Base-by-base conservation (phyloP, 2,888 invertebrate genomes). In the Calliphora vomitoria region DNA sequence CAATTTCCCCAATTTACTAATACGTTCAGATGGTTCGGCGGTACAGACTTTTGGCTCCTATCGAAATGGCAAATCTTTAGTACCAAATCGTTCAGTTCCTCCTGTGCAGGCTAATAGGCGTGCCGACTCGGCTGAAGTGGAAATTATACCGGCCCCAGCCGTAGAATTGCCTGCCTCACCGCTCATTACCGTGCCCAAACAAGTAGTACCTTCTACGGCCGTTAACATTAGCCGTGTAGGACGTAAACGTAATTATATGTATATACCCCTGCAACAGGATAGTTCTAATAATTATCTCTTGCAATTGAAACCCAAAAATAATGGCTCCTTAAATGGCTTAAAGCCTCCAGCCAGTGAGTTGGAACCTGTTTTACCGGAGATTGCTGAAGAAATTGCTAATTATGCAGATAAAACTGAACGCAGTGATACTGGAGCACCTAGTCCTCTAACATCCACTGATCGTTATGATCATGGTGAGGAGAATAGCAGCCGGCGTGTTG, bases 31-130 rank as follows among this genome's bases (percentile, higher is more conserved):
- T 84, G 93, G 93, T 78, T 92, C 90, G n/a, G 76, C 93, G 1
- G 91, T 92, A 47, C 92, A 92, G 69, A 91, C 93, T 15, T 93
- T 94, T 86, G 93, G 93, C 81, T 92, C 93, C 44, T 93, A 92
- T 88, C 91, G 93, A 79, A 89, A 90, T 4, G 92, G 90, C 0
- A 72, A 85, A 13, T 80, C 89, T n/a, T 47, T 74, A 44, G 4
- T 60, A 8, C 38, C 75, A 35, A 88, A 64, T 82, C 88, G 53
- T n/a, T 20, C 18, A 38, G 4, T 10, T 18, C 72, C 35, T 18
- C 72, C 35, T 4, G 55, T 53, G 18, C 76, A 82, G 2, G 90
- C 91, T 0, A 91, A 92, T 78, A 89, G 93, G 1, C 91, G 93
- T n/a, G 91, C 92, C 4, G 93, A 91, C 47, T 75, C 86, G 8